A percentile compares a stretch with the other conserved stretches of the same genome.
Evolutionary conservation across 2,797 vertebrate genomes (phyloP).

Genomic region (Glyptemys insculpta): DNA sequence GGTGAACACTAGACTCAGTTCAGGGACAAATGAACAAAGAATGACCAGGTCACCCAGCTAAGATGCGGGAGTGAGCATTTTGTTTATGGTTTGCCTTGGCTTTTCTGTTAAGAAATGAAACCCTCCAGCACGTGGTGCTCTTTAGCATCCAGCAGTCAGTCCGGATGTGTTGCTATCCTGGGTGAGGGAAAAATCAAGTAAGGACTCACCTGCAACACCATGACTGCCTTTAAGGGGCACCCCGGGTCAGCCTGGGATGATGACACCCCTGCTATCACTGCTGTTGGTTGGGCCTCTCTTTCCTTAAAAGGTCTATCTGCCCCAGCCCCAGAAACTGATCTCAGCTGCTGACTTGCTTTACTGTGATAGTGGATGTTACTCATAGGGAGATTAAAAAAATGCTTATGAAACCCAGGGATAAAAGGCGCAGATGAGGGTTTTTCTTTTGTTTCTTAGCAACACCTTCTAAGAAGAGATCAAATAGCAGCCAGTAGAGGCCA

Average conservation of each 20-base stretch:
- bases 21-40: background rate
- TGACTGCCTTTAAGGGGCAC: background rate
- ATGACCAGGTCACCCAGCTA: background rate
- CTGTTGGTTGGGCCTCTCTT: background rate
- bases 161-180: background rate
- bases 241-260: background rate
- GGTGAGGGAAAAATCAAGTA: background rate
- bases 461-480: rapidly evolving
- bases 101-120: background rate
- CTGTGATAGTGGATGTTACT: background rate
- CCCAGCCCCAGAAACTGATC: background rate
- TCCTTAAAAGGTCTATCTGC: background rate
- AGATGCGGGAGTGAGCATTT: background rate
- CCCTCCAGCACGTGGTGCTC: background rate
- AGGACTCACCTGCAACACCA: background rate
- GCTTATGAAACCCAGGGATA: background rate
- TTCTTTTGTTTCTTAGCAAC: background rate
- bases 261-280: background rate
- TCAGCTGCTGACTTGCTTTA: background rate
- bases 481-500: slow-evolving; percentile 1
- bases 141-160: background rate
- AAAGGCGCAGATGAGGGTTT: background rate
- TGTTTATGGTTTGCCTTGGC: background rate
- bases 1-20: background rate
- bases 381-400: background rate